Base-by-base conservation (phyloP, 2,113 vertebrate genomes). In the Passer montanus region DNA sequence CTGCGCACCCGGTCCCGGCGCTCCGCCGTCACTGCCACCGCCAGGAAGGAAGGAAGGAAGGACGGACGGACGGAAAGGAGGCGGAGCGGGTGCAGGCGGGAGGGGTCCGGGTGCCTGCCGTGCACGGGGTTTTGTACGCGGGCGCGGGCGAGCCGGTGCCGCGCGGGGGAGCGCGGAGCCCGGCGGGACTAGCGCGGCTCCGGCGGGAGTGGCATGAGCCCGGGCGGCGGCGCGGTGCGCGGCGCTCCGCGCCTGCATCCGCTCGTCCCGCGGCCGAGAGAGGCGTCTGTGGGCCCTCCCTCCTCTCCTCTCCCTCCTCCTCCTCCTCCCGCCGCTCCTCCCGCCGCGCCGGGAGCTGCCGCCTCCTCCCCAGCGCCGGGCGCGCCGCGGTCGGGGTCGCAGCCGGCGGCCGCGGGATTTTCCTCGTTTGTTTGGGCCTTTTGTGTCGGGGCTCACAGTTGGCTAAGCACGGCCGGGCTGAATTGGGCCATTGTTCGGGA, bases 161-260 rank as follows among this genome's bases (percentile, higher is more conserved):
- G 24, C 35, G 47, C 37, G 28, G 75, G 69, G 49, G 33, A 56
- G 37, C 53, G 43, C 67, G 46, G 75, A 86, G 96, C 85, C 90
- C 64, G 94, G 56, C 69, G 23, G 94, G 88, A 89, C 94, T 87
- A 83, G 96, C 96, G 56, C 23, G 94, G 94, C 89, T 33, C 89
- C 64, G 94, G 59, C 69, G 22, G 94, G 91, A 91, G 93, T 92
- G 89, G 96, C 96, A 80, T 83, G 96, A 97, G 88, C 56, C 90
- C 70, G 92, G 89, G 96, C 81, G 91, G 95, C 96, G 79, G 93
- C 84, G 92, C 89, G 16, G 96, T 83, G 96, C 91, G 95, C 96
- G 78, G 95, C 96, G 90, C 94, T 85, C 87, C 72, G 53, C 53
- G 30, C 18, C 53, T 55, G 53, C 53, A 55, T 55, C 30, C 53